These are phyloP conservation scores for Linyphia triangularis DNA, from an alignment of 2,888 invertebrate species.

Conservation along the genomic window DNA sequence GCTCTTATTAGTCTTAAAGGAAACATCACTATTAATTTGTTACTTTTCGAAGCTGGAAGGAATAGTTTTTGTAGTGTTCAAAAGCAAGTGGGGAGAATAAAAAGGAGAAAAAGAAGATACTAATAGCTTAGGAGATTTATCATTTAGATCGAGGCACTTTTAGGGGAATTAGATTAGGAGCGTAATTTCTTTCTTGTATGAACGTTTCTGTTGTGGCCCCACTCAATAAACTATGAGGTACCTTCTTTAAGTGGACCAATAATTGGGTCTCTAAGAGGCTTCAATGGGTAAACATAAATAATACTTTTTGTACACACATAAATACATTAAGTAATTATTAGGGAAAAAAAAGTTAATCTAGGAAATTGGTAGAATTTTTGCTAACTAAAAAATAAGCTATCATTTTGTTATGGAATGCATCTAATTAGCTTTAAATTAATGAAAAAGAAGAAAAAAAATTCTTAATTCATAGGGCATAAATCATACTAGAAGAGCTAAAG, in stretches of 20 bases:
- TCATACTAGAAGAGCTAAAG: too few species aligned
- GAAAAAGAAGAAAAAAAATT: too few species aligned
- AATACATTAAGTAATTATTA: too few species aligned
- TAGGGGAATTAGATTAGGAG: constrained; percentile 31
- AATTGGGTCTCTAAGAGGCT: not conserved
- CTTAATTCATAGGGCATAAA: too few species aligned
- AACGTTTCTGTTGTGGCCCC: not conserved
- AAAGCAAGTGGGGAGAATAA: not conserved
- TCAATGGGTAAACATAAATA: too few species aligned
- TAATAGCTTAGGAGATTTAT: constrained; percentile 21
- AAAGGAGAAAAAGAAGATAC: not conserved
- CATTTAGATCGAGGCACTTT: constrained; percentile 32
- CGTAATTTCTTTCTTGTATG: not conserved
- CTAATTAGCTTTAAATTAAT: too few species aligned
- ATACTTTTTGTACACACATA: too few species aligned
- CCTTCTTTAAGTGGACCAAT: not conserved
- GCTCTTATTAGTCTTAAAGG: not conserved
- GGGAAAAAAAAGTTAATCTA: too few species aligned
- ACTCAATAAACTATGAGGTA: constrained; percentile 22
- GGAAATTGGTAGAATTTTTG: too few species aligned
- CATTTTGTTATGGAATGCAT: too few species aligned
- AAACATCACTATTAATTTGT: constrained; percentile 20
- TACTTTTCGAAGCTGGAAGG: not conserved
- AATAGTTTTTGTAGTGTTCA: not conserved
- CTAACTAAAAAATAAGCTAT: too few species aligned